A percentile compares a stretch with the other conserved stretches of the same genome.
Conservation (phyloP, 1,140 invertebrate genomes). For the Coptotermes formosanus region DNA sequence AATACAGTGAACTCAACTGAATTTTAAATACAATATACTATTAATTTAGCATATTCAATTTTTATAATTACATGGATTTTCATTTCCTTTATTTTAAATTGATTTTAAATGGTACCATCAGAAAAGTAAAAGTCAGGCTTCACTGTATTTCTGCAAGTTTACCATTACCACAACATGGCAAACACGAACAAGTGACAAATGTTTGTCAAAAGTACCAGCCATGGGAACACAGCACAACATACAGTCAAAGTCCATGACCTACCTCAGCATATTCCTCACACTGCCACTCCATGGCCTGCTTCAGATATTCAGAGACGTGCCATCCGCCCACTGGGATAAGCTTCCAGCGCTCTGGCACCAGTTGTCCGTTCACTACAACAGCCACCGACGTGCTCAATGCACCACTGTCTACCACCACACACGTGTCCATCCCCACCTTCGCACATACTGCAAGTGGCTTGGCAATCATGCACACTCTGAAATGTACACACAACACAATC, state of each 20-base stretch:
- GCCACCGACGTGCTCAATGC: slow-evolving; percentile 53
- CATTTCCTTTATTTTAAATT: too few relatives aligned
- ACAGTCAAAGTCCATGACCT: neutral
- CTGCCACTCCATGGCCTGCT: slow-evolving; percentile 52
- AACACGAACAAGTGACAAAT: too few relatives aligned
- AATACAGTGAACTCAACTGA: too few relatives aligned
- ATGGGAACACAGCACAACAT: too few relatives aligned
- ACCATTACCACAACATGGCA: too few relatives aligned
- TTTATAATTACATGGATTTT: too few relatives aligned
- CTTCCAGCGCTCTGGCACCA: slow-evolving; percentile 49
- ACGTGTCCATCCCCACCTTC: slow-evolving; percentile 51
- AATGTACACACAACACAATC: slow-evolving; percentile 33
- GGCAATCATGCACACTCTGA: slow-evolving; percentile 50
- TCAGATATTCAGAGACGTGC: slow-evolving; percentile 52
- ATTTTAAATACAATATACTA: too few relatives aligned
- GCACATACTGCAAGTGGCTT: slow-evolving; percentile 51
- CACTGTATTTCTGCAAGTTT: too few relatives aligned
- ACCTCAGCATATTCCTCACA: slow-evolving; percentile 44
- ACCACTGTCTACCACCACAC: slow-evolving; percentile 53
- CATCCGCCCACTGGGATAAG: slow-evolving; percentile 51
- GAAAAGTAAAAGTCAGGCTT: too few relatives aligned
- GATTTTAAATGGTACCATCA: too few relatives aligned
- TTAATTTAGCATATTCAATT: too few relatives aligned
- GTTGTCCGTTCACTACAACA: slow-evolving; percentile 51
- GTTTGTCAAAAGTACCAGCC: too few relatives aligned